Percentiles rank a stretch among this genome's conserved stretches.
Evolutionary conservation across 2,113 vertebrate genomes (phyloP).

Genomic region (Acrocephalus arundinaceus): DNA sequence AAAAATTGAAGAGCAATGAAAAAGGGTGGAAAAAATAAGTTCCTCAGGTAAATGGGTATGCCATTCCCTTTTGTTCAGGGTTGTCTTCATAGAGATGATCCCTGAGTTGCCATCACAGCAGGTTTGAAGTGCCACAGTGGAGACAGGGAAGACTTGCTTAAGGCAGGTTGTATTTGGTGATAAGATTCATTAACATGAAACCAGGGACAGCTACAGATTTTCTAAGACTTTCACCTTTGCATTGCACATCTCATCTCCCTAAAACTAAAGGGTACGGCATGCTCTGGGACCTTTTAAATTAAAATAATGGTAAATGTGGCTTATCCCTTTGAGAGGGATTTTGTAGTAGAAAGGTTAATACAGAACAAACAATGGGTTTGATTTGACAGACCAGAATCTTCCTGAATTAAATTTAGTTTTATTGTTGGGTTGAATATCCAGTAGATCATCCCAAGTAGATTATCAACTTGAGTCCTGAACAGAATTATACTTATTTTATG

Average conservation of each 20-base stretch:
- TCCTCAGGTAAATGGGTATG: background rate
- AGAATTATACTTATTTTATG: background rate
- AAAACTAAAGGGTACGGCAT: background rate
- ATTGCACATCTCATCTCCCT: background rate
- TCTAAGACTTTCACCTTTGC: background rate
- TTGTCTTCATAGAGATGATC: background rate
- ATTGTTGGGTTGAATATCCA: background rate
- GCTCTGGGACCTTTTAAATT: background rate
- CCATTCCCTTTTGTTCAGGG: background rate
- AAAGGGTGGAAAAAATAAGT: background rate
- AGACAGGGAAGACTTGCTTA: background rate
- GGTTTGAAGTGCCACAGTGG: background rate
- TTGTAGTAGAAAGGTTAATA: background rate
- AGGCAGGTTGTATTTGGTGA: background rate
- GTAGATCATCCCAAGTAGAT: background rate
- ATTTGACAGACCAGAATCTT: background rate
- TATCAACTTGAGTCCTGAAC: background rate
- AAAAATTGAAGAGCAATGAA: background rate
- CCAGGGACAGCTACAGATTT: background rate
- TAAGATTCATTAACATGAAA: background rate
- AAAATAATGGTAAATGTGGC: background rate
- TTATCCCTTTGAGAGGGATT: background rate
- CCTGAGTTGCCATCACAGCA: background rate
- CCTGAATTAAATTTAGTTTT: background rate
- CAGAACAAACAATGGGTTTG: background rate